Percentiles rank a stretch among this genome's conserved stretches.
Evolutionary conservation across 2,797 vertebrate species (phyloP).

Genomic region (Hippopotamyrus pictus): DNA sequence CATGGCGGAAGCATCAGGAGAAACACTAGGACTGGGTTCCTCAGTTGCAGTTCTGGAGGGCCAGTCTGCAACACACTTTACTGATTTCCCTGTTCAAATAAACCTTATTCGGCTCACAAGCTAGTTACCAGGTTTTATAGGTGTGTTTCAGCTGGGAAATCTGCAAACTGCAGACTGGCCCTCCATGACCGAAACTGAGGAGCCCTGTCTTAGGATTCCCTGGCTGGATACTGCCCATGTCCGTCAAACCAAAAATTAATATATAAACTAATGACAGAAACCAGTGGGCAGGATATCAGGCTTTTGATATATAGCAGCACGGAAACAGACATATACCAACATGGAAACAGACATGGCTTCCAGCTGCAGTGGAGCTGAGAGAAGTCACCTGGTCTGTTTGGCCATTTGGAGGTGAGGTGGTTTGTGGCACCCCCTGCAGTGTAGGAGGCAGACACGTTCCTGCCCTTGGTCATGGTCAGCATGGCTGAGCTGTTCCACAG

Average conservation of each 20-base stretch:
- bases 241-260: background rate
- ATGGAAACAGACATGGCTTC: background rate
- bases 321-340: background rate
- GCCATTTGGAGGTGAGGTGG: constrained; percentile 66
- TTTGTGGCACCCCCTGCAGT: constrained; percentile 54
- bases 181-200: background rate
- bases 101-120: background rate
- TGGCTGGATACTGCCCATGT: background rate
- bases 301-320: background rate
- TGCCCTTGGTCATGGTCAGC: constrained; percentile 68
- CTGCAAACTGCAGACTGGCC: background rate
- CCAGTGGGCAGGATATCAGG: background rate
- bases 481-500: constrained; percentile 61
- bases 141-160: background rate
- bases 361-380: background rate
- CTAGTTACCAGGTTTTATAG: background rate
- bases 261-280: background rate
- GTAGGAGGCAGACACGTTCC: constrained; percentile 67
- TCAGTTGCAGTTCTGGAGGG: background rate
- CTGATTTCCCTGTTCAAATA: background rate
- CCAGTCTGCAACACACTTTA: background rate
- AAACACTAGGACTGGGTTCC: background rate
- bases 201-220: background rate
- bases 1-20: background rate
- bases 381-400: constrained; percentile 56